A percentile compares a stretch with the other conserved stretches of the same genome.
Conservation (phyloP, 2,888 invertebrate species). For the Axea sp. region DNA sequence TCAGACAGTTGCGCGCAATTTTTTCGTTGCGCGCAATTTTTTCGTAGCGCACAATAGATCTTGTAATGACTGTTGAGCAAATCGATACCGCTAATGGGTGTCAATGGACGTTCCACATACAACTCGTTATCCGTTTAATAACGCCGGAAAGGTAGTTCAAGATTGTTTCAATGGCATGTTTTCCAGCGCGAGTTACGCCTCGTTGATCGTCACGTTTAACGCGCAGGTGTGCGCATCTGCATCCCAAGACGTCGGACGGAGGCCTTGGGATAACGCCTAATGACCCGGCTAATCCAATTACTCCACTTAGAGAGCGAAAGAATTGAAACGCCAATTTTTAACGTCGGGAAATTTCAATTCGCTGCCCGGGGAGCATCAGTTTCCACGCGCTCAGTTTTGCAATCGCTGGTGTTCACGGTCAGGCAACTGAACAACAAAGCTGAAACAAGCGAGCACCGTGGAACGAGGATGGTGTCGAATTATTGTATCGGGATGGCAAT, state of each 20-base stretch:
- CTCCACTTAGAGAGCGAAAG: conserved; percentile 34
- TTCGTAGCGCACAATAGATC: no score
- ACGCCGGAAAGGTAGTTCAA: conserved; percentile 19
- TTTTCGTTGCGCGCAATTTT: no score
- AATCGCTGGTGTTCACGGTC: no score
- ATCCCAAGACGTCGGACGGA: conserved; percentile 12
- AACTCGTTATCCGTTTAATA: conserved; percentile 26
- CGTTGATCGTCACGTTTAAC: conserved; percentile 16
- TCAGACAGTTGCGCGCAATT: no score
- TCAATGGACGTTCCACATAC: conserved; percentile 9
- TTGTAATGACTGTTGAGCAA: neutral
- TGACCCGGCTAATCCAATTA: conserved; percentile 47
- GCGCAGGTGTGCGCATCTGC: conserved; percentile 21
- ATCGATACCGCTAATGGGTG: conserved; percentile 14
- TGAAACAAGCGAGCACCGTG: no score
- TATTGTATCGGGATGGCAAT: no score
- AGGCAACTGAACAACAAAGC: no score
- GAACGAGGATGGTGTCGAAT: no score
- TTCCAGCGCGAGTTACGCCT: conserved; percentile 12
- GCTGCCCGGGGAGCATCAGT: no score
- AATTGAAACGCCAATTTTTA: conserved; percentile 37
- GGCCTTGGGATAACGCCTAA: conserved; percentile 27
- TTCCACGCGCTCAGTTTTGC: no score
- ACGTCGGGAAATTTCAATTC: conserved; percentile 16
- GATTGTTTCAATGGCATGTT: conserved; percentile 15